phyloP scores from a whole-genome alignment of 2,797 vertebrate genomes.

The Ctenosaura bakeri region DNA sequence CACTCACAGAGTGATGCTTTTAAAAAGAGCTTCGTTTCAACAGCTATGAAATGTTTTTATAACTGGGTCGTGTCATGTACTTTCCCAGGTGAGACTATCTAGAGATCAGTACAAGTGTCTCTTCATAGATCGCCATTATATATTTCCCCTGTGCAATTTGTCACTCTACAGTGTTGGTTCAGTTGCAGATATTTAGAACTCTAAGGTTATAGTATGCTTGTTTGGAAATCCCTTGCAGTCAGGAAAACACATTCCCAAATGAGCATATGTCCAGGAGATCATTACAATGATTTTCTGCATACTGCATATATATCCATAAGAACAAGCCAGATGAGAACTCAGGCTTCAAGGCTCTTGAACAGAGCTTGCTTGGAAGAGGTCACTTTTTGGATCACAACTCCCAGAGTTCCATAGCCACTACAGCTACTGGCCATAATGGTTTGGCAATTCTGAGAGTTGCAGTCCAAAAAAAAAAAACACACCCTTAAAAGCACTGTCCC shows the following conservation, averaged over 20 bases:
- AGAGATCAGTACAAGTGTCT: neutral
- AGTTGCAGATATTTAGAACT: neutral
- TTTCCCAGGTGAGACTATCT: neutral
- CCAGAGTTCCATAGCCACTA: neutral
- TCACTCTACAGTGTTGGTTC: neutral
- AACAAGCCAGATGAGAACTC: neutral
- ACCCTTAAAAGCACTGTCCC: neutral
- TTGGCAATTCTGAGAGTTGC: neutral
- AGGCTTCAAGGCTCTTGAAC: neutral
- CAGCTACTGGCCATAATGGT: too few species aligned
- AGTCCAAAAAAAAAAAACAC: neutral
- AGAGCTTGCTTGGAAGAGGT: neutral
- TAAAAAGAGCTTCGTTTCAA: neutral
- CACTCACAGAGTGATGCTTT: neutral
- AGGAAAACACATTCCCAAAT: neutral
- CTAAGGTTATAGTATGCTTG: neutral
- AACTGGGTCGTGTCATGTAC: neutral
- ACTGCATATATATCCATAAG: neutral
- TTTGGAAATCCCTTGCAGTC: neutral
- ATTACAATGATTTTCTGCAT: neutral
- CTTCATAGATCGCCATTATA: neutral
- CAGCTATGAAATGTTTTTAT: neutral
- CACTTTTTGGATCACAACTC: neutral
- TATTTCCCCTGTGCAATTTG: neutral
- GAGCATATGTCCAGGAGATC: neutral